phyloP scores from a whole-genome alignment of 1,140 invertebrate genomes.

The Ceratoteleas bidentatus region DNA sequence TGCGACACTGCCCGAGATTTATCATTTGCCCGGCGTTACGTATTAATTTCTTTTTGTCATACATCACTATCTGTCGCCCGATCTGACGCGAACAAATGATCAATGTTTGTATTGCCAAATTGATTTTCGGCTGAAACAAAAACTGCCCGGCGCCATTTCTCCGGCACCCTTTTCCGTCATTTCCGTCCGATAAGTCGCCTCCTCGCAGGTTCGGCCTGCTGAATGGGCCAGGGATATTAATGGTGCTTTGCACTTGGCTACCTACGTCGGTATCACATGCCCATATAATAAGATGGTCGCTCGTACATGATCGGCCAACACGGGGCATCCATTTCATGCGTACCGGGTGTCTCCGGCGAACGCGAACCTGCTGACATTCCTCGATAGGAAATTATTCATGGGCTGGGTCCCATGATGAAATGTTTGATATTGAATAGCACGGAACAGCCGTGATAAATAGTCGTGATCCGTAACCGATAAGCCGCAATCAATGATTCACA shows the following conservation, averaged over 20 bases:
- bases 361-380: slow-evolving; percentile 28
- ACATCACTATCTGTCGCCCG: slow-evolving; percentile 53
- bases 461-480: too few species aligned
- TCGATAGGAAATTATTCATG: slow-evolving; percentile 24
- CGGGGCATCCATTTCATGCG: slow-evolving; percentile 55
- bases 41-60: slow-evolving; percentile 63
- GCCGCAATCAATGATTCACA: too few species aligned
- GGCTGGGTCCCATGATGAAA: not conserved
- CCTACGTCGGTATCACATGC: slow-evolving; percentile 71
- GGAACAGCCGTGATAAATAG: too few species aligned
- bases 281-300: slow-evolving; percentile 56
- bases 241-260: slow-evolving; percentile 76
- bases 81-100: slow-evolving; percentile 61
- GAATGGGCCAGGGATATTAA: slow-evolving; percentile 70
- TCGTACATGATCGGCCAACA: slow-evolving; percentile 51
- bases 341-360: slow-evolving; percentile 53
- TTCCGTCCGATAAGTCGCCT: slow-evolving; percentile 1
- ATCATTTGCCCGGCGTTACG: slow-evolving; percentile 57
- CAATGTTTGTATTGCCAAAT: slow-evolving; percentile 55
- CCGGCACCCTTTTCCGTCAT: not conserved
- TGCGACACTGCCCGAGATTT: slow-evolving; percentile 62
- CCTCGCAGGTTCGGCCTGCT: too few species aligned
- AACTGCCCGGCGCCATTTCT: not conserved
- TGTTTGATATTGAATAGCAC: not conserved
- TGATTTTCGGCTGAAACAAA: slow-evolving; percentile 21